Percentiles rank a stretch among this genome's conserved stretches.
These are phyloP conservation scores for Neoaliturus tenellus DNA, from an alignment of 2,888 invertebrate genomes.

Conservation along the genomic window DNA sequence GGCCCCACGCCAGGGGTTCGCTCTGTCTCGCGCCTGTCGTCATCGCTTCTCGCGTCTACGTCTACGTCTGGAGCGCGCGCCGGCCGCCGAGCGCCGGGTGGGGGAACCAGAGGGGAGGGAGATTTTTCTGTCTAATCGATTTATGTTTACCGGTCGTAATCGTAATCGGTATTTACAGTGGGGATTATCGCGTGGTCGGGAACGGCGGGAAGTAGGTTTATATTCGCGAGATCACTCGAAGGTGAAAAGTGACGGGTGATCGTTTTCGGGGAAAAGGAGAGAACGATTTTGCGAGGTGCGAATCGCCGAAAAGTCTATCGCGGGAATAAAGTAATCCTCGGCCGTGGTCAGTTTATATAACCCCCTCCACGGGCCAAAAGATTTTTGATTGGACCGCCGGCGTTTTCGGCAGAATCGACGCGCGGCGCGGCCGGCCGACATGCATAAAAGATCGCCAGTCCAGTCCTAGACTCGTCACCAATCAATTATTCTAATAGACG, in stretches of 20 bases:
- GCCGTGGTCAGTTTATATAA: constrained; percentile 21
- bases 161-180: constrained; percentile 10
- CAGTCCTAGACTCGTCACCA: constrained; percentile 36
- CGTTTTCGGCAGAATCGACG: constrained; percentile 30
- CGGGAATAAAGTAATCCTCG: not conserved
- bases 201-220: no score
- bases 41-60: constrained; percentile 30
- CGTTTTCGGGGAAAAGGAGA: not conserved
- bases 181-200: not conserved
- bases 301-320: constrained; percentile 5
- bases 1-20: not conserved
- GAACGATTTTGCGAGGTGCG: not conserved
- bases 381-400: constrained; percentile 33
- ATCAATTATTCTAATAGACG: constrained; percentile 52
- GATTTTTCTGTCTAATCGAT: constrained; percentile 44
- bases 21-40: not conserved
- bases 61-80: not conserved
- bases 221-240: no score
- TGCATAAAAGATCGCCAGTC: constrained; percentile 47
- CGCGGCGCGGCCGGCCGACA: not conserved
- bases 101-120: constrained; percentile 18
- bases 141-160: not conserved
- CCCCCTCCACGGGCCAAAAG: constrained; percentile 24
- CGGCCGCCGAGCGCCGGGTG: not conserved
- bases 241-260: not conserved